These are phyloP conservation scores for Halocynthia aurantium DNA, from an alignment of 23 tunicate species.

Conservation along the genomic window DNA sequence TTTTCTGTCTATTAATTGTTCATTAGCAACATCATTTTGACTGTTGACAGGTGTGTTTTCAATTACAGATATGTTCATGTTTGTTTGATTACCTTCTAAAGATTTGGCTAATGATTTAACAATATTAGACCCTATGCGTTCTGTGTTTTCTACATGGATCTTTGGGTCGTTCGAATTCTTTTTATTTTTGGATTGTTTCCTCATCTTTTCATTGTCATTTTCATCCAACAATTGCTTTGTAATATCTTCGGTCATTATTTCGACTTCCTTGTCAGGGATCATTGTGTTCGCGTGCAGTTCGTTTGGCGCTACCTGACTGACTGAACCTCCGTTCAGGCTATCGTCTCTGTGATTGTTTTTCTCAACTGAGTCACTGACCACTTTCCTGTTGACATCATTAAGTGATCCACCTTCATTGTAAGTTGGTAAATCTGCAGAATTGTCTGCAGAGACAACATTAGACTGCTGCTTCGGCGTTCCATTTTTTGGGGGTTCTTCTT, in stretches of 20 bases:
- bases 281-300: slow-evolving; percentile 63
- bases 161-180: too few relatives aligned
- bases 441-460: background rate
- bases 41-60: too few relatives aligned
- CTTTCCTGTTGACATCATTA: background rate
- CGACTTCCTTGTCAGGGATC: background rate
- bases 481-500: background rate
- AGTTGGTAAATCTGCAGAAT: background rate
- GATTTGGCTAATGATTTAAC: too few relatives aligned
- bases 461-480: background rate
- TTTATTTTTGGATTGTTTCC: too few relatives aligned
- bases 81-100: too few relatives aligned
- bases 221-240: too few relatives aligned
- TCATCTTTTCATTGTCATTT: too few relatives aligned
- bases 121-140: background rate
- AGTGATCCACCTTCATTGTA: background rate
- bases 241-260: background rate
- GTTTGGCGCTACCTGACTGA: slow-evolving; percentile 38
- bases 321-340: background rate
- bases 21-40: too few relatives aligned
- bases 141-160: background rate
- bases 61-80: too few relatives aligned
- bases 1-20: too few relatives aligned
- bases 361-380: background rate
- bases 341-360: background rate